Percentiles rank a stretch among this genome's conserved stretches.
These are phyloP conservation scores for Hypomecis atomaria DNA, from an alignment of 2,888 invertebrate genomes.

Conservation along the genomic window DNA sequence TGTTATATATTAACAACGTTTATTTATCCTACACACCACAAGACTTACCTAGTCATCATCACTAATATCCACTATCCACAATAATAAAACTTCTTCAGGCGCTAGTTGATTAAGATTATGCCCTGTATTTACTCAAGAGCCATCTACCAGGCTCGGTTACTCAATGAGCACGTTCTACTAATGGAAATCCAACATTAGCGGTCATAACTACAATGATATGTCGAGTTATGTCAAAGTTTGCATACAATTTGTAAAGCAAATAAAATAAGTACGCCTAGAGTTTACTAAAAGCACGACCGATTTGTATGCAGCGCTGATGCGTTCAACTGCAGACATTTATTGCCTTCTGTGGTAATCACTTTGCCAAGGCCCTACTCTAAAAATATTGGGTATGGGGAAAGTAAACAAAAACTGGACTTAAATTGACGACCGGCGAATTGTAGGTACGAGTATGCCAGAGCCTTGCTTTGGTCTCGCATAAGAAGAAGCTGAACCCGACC, in stretches of 20 bases:
- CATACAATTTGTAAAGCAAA: conserved; percentile 45
- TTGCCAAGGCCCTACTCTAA: conserved; percentile 36
- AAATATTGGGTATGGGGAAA: neutral
- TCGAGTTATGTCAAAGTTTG: conserved; percentile 48
- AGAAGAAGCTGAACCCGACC: too few relatives aligned
- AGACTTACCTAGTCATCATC: conserved; percentile 5
- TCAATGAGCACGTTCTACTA: conserved; percentile 40
- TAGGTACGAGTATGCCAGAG: neutral
- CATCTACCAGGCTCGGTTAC: conserved; percentile 26
- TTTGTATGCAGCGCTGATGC: conserved; percentile 71
- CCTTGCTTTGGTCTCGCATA: too few relatives aligned
- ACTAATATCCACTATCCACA: neutral
- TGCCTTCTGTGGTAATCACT: conserved; percentile 58
- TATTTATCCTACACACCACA: neutral
- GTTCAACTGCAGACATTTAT: conserved; percentile 64
- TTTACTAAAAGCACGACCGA: conserved; percentile 57
- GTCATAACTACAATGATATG: conserved; percentile 37
- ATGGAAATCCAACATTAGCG: conserved; percentile 42
- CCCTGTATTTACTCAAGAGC: conserved; percentile 14
- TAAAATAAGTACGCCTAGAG: conserved; percentile 53
- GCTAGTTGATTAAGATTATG: conserved; percentile 10
- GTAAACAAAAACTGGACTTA: neutral
- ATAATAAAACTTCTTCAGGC: conserved; percentile 6
- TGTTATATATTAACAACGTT: too few relatives aligned
- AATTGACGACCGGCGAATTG: too few relatives aligned